phyloP scores from a whole-genome alignment of 2,797 vertebrate species.

The Liparis tanakae region DNA sequence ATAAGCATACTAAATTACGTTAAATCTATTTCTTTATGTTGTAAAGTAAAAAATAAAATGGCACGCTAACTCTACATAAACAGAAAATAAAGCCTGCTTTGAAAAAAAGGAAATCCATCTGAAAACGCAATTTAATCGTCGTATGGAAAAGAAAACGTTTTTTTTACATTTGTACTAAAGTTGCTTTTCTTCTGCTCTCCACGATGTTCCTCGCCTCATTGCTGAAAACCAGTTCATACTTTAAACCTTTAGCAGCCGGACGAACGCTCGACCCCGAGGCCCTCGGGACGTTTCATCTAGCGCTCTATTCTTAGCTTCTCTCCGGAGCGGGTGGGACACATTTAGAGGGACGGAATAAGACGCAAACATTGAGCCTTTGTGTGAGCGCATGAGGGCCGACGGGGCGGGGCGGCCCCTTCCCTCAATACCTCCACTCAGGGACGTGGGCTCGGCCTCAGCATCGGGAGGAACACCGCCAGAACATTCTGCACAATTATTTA shows the following conservation, averaged over 20 bases:
- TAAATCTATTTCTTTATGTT: not conserved
- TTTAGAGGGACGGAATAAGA: conserved; percentile 51
- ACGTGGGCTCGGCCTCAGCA: too few species aligned
- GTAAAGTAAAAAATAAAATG: conserved; percentile 9
- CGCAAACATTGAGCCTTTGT: conserved; percentile 66
- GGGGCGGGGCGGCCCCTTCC: conserved; percentile 45
- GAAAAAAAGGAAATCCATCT: conserved; percentile 14
- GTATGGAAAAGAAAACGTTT: not conserved
- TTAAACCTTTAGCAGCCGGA: conserved; percentile 36
- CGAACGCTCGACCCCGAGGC: conserved; percentile 33
- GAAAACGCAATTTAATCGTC: conserved; percentile 10
- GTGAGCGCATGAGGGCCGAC: conserved; percentile 34
- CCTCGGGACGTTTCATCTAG: conserved; percentile 52
- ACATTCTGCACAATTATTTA: too few species aligned
- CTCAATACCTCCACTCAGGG: conserved; percentile 14
- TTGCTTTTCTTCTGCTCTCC: not conserved
- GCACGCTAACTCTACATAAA: not conserved
- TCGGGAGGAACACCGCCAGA: too few species aligned
- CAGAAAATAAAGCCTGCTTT: not conserved
- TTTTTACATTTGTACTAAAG: conserved; percentile 1
- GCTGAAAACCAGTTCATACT: conserved; percentile 21
- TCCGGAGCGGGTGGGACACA: conserved; percentile 39
- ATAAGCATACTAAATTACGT: not conserved
- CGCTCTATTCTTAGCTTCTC: conserved; percentile 61
- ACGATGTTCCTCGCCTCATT: conserved; percentile 12